Base-by-base conservation (phyloP, 2,113 vertebrate genomes). In the Zosterops hypoxanthus region DNA sequence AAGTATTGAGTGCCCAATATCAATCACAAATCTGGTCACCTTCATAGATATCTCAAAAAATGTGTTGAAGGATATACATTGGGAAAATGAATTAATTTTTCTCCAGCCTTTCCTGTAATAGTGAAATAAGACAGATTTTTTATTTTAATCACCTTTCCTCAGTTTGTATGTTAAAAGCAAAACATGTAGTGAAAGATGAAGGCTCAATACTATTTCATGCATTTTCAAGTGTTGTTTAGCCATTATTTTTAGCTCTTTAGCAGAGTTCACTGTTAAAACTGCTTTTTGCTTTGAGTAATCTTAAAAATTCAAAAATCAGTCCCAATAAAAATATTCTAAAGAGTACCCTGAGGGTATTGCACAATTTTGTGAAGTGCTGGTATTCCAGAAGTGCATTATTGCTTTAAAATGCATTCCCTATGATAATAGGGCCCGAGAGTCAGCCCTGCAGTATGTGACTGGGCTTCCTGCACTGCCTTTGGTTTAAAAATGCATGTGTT, bases 401-500 rank as follows among this genome's bases (percentile, higher is more conserved):
- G 36, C 49, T 61, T 77, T 53, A 36, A 50, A 72, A 65, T 47
- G 12, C 17, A 8, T 72, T 57, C 16, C 23, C 29, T 86, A 0
- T 60, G 46, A 47, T 41, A 25, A 39, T 0, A 20, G 28, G 25
- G 46, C 73, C 46, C 2, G 8, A 81, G 63, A 60, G 34, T 20
- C 24, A 88, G 31, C 79, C 59, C 25, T 82, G 66, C 49, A 52
- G 3, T 34, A 12, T 24, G 10, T 0, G 0, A 1, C 34, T 60
- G 63, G 59, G 53, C 49, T 94, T 80, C 34, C 19, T 94, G 42
- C n/a, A 65, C 36, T 39, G 61, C 46, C 65, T 84, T 60, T 49
- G 14, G 31, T 78, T 80, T 79, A 68, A 92, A 94, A 96, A 49
- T 78, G 53, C 28, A 25, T 17, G 29, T 56, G 31, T 59, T 33